Evolutionary conservation across 37 sponge, comb jelly and placozoan species (phyloP).

Genomic region (Theonella swinhoei): DNA sequence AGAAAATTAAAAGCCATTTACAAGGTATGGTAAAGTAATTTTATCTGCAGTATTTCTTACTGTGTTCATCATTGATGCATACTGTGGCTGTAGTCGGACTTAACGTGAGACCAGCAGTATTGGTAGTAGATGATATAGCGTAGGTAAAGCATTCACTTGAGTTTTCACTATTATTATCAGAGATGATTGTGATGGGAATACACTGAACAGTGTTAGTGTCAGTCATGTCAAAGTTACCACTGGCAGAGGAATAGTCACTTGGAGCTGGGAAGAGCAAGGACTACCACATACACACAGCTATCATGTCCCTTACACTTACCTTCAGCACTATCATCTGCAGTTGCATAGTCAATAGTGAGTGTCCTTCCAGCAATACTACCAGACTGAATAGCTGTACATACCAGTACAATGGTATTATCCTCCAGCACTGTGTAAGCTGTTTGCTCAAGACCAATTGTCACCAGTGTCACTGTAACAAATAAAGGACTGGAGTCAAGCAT

Average conservation of each 20-base stretch:
- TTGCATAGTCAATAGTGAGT: neutral
- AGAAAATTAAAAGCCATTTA: too few species aligned
- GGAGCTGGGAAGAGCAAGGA: too few species aligned
- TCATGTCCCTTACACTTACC: neutral
- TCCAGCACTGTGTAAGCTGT: neutral
- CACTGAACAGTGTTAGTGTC: neutral
- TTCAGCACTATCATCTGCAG: neutral
- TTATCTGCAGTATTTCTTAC: too few species aligned
- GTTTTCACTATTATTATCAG: neutral
- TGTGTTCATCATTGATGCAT: neutral
- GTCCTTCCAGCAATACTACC: neutral
- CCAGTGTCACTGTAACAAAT: neutral
- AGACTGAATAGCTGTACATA: neutral
- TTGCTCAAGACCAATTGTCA: neutral
- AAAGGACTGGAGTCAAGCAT: neutral
- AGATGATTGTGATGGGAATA: neutral
- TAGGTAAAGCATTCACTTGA: neutral
- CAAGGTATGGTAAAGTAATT: too few species aligned
- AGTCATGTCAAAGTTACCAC: neutral
- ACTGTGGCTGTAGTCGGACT: neutral
- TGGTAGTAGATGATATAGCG: neutral
- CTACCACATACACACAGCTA: neutral
- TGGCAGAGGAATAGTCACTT: neutral
- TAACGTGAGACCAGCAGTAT: neutral
- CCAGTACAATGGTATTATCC: neutral